These are phyloP conservation scores for Trachythela sp. DNA, from an alignment of 64 coral and sea anemone genomes.

Conservation along the genomic window DNA sequence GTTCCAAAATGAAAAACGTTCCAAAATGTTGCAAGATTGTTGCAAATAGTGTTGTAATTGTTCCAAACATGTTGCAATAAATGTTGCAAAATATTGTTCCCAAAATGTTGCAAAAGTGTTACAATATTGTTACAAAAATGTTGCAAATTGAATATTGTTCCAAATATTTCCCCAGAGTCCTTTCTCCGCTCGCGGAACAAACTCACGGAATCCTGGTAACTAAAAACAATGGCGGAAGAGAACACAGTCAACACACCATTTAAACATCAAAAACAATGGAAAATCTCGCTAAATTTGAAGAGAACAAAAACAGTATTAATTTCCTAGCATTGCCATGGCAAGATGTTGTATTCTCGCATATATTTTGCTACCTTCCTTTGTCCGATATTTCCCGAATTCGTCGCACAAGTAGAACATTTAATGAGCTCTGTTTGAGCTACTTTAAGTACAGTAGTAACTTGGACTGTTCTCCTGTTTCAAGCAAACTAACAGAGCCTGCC, in stretches of 20 bases:
- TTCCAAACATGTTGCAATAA: neutral
- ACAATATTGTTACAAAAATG: neutral
- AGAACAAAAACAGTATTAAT: neutral
- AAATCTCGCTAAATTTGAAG: neutral
- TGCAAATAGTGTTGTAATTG: neutral
- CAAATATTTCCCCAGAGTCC: too few species aligned
- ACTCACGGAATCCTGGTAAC: too few species aligned
- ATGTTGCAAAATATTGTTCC: neutral
- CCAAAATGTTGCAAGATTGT: neutral
- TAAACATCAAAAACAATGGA: neutral
- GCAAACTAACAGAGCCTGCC: neutral
- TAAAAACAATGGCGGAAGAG: too few species aligned
- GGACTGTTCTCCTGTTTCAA: neutral
- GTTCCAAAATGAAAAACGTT: neutral
- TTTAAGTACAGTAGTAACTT: neutral
- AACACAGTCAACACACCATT: too few species aligned
- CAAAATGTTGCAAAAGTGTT: neutral
- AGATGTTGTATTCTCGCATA: conserved; percentile 3
- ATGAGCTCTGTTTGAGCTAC: neutral
- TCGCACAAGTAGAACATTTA: neutral
- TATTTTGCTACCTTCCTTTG: neutral
- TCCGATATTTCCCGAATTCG: neutral
- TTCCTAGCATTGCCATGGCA: neutral
- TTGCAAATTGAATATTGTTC: neutral
- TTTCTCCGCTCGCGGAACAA: too few species aligned